phyloP scores from a whole-genome alignment of 2,113 vertebrate genomes.

The Dinomys branickii region DNA sequence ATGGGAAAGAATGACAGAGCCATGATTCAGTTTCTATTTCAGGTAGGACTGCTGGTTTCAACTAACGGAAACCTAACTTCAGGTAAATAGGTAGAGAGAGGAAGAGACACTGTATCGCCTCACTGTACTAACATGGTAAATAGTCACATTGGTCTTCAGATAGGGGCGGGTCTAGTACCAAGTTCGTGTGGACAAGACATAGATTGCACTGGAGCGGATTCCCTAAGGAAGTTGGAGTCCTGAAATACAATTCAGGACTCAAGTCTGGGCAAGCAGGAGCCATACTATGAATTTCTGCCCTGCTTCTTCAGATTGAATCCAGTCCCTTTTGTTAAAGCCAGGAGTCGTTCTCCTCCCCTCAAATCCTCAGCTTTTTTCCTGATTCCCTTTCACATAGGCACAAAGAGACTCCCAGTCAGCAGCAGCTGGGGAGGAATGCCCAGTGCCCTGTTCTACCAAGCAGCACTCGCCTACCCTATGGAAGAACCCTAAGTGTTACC shows the following conservation, averaged over 20 bases:
- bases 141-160: background rate
- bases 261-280: background rate
- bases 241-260: background rate
- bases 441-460: background rate
- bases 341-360: background rate
- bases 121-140: background rate
- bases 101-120: background rate
- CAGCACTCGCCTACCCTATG: accelerated
- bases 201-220: background rate
- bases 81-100: background rate
- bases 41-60: background rate
- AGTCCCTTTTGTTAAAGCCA: background rate
- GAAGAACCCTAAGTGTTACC: background rate
- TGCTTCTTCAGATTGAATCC: background rate
- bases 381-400: background rate
- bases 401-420: background rate
- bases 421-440: background rate
- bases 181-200: background rate
- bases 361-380: background rate
- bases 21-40: background rate
- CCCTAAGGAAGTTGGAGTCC: background rate
- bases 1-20: background rate
- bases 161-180: background rate
- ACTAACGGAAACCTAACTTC: background rate
- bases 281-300: background rate